Conservation (phyloP, 2,888 invertebrate species). For the Ganaspis brasiliensis region DNA sequence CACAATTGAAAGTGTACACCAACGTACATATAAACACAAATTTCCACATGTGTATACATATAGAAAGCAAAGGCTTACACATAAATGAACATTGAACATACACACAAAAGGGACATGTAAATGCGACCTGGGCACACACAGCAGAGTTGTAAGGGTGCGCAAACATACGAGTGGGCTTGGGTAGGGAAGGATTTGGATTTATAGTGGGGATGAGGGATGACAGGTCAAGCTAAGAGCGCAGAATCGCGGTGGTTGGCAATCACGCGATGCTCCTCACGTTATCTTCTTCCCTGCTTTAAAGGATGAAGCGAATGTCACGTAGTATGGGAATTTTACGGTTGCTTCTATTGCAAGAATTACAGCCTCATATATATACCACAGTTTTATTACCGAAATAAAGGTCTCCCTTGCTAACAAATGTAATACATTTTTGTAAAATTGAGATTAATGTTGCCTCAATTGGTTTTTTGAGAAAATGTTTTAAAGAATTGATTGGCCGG, state of each 20-base stretch:
- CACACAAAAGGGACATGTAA: background rate
- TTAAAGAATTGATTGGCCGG: background rate
- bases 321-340: conserved; percentile 66
- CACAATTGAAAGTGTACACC: background rate
- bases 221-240: conserved; percentile 43
- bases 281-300: conserved; percentile 64
- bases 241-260: conserved; percentile 64
- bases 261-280: conserved; percentile 68
- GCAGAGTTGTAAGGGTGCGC: conserved; percentile 39
- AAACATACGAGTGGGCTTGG: conserved; percentile 45
- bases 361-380: conserved; percentile 50
- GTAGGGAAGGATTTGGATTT: conserved; percentile 46
- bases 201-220: conserved; percentile 17
- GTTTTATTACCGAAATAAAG: conserved; percentile 54
- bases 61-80: background rate
- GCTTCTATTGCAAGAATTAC: conserved; percentile 66
- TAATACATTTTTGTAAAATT: conserved; percentile 48
- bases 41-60: background rate
- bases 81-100: background rate
- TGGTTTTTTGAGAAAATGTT: background rate
- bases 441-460: background rate
- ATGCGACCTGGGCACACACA: conserved; percentile 4
- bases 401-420: conserved; percentile 40
- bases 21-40: background rate
- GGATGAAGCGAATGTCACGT: conserved; percentile 66